A percentile compares a stretch with the other conserved stretches of the same genome.
Conservation (phyloP, 1,140 invertebrate genomes). For the Leptinotarsa texana region DNA sequence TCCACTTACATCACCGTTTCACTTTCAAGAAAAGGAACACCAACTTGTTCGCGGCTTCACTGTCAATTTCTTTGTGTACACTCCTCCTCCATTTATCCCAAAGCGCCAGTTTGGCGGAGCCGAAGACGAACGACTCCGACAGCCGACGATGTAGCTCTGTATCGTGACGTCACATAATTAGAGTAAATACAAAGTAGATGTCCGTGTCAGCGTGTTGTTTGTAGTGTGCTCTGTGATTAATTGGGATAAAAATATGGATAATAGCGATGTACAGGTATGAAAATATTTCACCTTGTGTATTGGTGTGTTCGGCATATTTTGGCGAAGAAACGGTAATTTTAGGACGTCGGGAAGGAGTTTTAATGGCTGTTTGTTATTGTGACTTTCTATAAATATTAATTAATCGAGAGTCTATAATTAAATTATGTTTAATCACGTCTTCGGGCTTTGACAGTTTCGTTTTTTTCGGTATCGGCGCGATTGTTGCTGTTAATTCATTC, state of each 20-base stretch:
- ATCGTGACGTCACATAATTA: slow-evolving; percentile 77
- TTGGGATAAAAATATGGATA: slow-evolving; percentile 58
- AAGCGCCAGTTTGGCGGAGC: slow-evolving; percentile 44
- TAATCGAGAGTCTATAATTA: slow-evolving; percentile 29
- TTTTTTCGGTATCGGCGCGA: neutral
- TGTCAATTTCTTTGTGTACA: slow-evolving; percentile 12
- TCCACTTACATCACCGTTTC: neutral
- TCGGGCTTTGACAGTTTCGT: neutral
- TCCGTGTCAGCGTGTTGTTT: slow-evolving; percentile 67
- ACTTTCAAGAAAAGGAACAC: slow-evolving; percentile 4
- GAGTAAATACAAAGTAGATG: slow-evolving; percentile 77
- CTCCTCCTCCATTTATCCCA: slow-evolving; percentile 41
- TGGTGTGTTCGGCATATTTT: slow-evolving; percentile 29
- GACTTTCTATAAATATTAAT: slow-evolving; percentile 36
- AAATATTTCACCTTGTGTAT: slow-evolving; percentile 34
- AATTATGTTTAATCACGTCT: slow-evolving; percentile 8
- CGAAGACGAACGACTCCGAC: slow-evolving; percentile 46
- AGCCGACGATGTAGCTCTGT: slow-evolving; percentile 53
- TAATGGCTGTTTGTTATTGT: slow-evolving; percentile 41
- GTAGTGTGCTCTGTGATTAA: slow-evolving; percentile 56
- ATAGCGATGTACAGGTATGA: slow-evolving; percentile 57
- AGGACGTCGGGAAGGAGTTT: slow-evolving; percentile 16
- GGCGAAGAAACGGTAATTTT: slow-evolving; percentile 33
- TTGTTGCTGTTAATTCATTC: too few species aligned
- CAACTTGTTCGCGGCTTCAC: neutral